Evolutionary conservation across 92 coral and sea anemone species (phyloP).

Genomic region (Montipora capitata): DNA sequence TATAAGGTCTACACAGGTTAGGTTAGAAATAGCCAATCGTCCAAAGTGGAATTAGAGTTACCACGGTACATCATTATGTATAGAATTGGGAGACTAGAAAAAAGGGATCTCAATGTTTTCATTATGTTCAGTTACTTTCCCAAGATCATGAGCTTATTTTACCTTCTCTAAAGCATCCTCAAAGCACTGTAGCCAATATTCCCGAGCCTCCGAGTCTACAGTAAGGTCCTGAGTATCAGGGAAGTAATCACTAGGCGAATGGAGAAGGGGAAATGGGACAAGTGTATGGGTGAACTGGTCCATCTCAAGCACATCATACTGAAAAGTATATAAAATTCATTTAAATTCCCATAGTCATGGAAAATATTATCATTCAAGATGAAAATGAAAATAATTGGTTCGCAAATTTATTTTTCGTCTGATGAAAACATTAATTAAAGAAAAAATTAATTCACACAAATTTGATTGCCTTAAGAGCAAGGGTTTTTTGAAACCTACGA

Average conservation of each 20-base stretch:
- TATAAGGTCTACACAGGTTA: no score
- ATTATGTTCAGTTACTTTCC: not conserved
- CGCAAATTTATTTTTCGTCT: no score
- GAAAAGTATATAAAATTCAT: not conserved
- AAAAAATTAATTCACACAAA: no score
- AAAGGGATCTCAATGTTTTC: not conserved
- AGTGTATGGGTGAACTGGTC: conserved; percentile 90
- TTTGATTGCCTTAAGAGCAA: no score
- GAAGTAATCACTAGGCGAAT: conserved; percentile 85
- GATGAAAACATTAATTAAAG: no score
- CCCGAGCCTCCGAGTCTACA: conserved; percentile 87
- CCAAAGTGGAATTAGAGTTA: no score
- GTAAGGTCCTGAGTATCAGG: conserved; percentile 97
- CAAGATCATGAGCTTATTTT: not conserved
- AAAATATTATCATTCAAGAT: no score
- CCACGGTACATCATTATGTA: no score
- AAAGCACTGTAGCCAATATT: conserved; percentile 95
- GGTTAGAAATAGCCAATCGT: no score
- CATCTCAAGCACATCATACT: conserved; percentile 95
- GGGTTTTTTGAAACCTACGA: no score
- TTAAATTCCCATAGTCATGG: no score
- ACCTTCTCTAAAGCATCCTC: conserved; percentile 92
- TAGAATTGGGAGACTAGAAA: not conserved
- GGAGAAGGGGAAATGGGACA: conserved; percentile 87
- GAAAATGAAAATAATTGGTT: no score